Evolutionary conservation across 1,140 invertebrate species (phyloP).

Genomic region (Chionoecetes opilio): DNA sequence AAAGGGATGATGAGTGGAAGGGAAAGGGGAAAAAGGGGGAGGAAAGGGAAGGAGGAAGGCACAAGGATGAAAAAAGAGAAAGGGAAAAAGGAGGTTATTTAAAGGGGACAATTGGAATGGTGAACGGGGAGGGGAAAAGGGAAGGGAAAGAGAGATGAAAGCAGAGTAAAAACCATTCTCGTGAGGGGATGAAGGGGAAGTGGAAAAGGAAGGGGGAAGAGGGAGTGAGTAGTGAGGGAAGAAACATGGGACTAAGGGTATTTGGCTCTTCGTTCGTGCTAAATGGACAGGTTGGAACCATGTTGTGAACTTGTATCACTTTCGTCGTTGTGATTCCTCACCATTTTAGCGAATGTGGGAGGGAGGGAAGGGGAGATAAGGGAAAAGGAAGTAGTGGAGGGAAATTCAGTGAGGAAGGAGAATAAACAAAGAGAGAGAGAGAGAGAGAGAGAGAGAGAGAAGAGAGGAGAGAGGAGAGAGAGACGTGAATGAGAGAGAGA

Average conservation of each 20-base stretch:
- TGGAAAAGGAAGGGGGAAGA: not conserved
- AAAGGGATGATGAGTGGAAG: not conserved
- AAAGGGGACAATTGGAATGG: too few species aligned
- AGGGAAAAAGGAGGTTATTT: too few species aligned
- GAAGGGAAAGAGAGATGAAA: not conserved
- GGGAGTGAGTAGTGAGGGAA: not conserved
- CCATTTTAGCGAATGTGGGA: not conserved
- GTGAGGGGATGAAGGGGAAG: not conserved
- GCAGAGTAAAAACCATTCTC: not conserved
- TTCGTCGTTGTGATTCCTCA: not conserved
- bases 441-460: too few species aligned
- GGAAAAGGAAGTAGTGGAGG: not conserved
- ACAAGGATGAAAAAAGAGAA: not conserved
- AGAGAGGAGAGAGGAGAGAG: too few species aligned
- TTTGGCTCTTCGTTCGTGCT: not conserved
- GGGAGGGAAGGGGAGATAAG: not conserved
- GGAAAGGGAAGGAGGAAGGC: not conserved
- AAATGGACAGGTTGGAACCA: not conserved
- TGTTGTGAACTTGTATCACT: conserved; percentile 1
- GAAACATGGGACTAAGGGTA: not conserved
- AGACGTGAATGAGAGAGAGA: too few species aligned
- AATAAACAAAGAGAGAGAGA: not conserved
- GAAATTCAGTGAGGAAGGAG: not conserved
- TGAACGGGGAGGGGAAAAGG: not conserved
- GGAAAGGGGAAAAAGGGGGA: not conserved